A percentile compares a stretch with the other conserved stretches of the same genome.
Evolutionary conservation across 2,888 invertebrate species (phyloP).

Genomic region (Synanthedon formicaeformis): DNA sequence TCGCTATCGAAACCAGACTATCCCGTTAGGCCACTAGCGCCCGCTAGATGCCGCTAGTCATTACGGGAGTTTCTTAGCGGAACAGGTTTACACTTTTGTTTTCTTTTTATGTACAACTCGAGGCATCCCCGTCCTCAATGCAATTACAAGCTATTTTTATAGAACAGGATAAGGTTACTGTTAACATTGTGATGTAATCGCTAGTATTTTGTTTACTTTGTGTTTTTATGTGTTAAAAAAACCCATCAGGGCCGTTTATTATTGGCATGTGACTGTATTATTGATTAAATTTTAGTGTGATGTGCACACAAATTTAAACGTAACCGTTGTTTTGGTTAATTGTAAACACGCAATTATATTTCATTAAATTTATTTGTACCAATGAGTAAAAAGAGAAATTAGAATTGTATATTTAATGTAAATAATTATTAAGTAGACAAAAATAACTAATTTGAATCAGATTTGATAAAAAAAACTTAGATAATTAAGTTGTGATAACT

Average conservation of each 20-base stretch:
- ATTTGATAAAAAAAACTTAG: no score
- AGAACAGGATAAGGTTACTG: constrained; percentile 24
- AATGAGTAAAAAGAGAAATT: no score
- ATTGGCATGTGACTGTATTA: no score
- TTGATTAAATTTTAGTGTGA: no score
- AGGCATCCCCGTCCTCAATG: constrained; percentile 34
- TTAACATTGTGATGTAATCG: constrained; percentile 39
- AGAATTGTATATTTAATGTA: no score
- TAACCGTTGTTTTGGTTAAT: no score
- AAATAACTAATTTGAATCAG: no score
- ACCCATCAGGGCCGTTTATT: not conserved
- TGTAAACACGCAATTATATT: no score
- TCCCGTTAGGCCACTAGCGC: constrained; percentile 26
- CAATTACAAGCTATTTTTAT: constrained; percentile 39
- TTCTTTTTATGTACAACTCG: constrained; percentile 44
- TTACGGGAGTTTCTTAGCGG: constrained; percentile 54
- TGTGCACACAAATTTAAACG: no score
- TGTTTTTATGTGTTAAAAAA: not conserved
- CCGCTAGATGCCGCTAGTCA: constrained; percentile 32
- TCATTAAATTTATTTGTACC: no score
- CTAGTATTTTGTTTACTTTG: not conserved
- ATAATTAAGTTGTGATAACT: no score
- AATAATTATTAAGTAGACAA: no score
- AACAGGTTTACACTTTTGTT: constrained; percentile 53
- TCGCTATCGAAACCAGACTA: constrained; percentile 13